A percentile compares a stretch with the other conserved stretches of the same genome.
phyloP scores from a whole-genome alignment of 2,113 vertebrate species.

The Phalacrocorax brasilianus region DNA sequence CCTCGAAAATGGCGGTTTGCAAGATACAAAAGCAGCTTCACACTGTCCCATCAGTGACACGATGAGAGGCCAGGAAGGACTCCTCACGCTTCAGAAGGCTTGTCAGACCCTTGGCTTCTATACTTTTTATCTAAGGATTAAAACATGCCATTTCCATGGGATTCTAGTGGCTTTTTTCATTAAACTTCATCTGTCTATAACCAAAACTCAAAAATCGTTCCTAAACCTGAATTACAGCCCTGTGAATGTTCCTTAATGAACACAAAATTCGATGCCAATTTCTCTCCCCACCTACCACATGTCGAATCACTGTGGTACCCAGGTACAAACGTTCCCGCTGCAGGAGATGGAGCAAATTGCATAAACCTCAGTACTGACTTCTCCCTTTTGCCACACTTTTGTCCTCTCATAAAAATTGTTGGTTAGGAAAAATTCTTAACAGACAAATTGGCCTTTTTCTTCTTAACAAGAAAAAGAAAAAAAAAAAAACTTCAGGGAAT shows the following conservation, averaged over 20 bases:
- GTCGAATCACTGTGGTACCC: background rate
- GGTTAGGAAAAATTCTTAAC: background rate
- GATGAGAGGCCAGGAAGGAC: background rate
- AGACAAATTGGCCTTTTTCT: background rate
- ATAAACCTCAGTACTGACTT: background rate
- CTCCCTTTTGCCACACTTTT: background rate
- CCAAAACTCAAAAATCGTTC: background rate
- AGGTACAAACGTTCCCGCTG: background rate
- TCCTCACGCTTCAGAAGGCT: background rate
- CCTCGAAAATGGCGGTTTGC: background rate
- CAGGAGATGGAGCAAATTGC: background rate
- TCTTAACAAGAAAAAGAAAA: background rate
- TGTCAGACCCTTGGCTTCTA: background rate
- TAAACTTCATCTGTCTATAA: background rate
- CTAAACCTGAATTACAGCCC: background rate
- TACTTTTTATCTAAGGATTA: background rate
- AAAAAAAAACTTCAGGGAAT: background rate
- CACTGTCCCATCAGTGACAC: accelerated
- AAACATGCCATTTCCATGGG: background rate
- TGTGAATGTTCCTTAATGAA: background rate
- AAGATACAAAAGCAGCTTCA: background rate
- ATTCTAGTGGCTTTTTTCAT: background rate
- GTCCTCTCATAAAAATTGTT: background rate
- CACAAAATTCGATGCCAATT: background rate
- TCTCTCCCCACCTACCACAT: background rate